phyloP scores from a whole-genome alignment of 2,113 vertebrate genomes.

The Psittacus erithacus region DNA sequence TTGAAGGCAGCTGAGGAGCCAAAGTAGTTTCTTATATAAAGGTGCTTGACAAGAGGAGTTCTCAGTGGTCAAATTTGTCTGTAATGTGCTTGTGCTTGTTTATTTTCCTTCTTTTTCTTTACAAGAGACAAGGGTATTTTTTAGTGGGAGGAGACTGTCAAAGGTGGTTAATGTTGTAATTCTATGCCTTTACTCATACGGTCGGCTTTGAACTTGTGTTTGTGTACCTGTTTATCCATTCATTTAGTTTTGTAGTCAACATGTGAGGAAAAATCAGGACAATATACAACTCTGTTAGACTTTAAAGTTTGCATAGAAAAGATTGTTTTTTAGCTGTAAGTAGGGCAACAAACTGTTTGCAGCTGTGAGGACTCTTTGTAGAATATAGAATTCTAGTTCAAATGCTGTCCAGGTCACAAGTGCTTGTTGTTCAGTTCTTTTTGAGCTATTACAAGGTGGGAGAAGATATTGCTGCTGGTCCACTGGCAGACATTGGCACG shows the following conservation, averaged over 20 bases:
- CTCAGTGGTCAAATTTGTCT: slow-evolving; percentile 9
- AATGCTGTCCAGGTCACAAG: neutral
- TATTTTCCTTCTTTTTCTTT: neutral
- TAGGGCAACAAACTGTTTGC: neutral
- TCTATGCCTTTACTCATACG: neutral
- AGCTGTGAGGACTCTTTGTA: neutral
- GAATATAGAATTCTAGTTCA: neutral
- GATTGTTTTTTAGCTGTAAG: neutral
- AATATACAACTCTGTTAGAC: neutral
- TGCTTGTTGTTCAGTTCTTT: neutral
- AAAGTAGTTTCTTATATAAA: slow-evolving; percentile 22
- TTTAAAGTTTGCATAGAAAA: neutral
- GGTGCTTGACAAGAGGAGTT: neutral
- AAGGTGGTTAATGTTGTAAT: neutral
- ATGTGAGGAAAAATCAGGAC: neutral
- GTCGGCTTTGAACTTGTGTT: neutral
- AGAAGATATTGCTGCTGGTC: neutral
- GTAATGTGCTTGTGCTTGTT: neutral
- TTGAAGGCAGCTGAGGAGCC: neutral
- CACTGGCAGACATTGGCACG: neutral
- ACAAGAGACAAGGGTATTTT: neutral
- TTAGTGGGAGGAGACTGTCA: neutral
- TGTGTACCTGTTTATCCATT: neutral
- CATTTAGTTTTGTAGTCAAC: neutral
- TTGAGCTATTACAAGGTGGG: neutral